phyloP scores from a whole-genome alignment of 2,888 invertebrate genomes.

The Argyresthia albistria region DNA sequence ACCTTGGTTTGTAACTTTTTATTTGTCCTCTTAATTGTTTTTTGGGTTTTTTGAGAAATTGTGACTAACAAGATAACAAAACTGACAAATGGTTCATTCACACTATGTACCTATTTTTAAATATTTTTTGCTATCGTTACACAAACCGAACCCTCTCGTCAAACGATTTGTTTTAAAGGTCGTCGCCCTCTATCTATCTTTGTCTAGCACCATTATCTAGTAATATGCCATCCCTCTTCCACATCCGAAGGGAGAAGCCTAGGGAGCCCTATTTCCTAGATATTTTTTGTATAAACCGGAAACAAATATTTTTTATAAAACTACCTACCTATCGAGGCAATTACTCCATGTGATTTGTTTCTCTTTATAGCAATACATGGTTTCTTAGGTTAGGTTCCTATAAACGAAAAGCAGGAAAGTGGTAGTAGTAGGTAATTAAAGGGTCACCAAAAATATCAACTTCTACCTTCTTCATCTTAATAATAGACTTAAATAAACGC shows the following conservation, averaged over 20 bases:
- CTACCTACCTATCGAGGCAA: background rate
- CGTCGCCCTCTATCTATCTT: slow-evolving; percentile 54
- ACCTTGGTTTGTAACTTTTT: no score
- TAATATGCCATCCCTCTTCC: slow-evolving; percentile 34
- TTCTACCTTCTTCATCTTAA: no score
- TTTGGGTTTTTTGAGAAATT: no score
- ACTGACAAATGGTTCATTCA: no score
- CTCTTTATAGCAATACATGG: no score
- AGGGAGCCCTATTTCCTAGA: slow-evolving; percentile 46
- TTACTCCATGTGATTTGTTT: no score
- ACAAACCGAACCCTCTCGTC: slow-evolving; percentile 62
- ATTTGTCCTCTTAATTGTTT: no score
- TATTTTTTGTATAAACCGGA: background rate
- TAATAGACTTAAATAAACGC: no score
- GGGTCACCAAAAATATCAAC: no score
- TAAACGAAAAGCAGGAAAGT: no score
- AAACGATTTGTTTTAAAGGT: slow-evolving; percentile 70
- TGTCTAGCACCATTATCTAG: slow-evolving; percentile 28
- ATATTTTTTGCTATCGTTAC: slow-evolving; percentile 44
- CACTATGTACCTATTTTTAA: background rate
- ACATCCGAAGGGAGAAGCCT: slow-evolving; percentile 48
- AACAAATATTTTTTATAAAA: slow-evolving; percentile 23
- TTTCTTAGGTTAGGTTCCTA: no score
- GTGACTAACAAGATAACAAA: background rate
- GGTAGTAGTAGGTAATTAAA: no score